These are phyloP conservation scores for Psittacara wagleri DNA, from an alignment of 2,113 vertebrate species.

Conservation along the genomic window DNA sequence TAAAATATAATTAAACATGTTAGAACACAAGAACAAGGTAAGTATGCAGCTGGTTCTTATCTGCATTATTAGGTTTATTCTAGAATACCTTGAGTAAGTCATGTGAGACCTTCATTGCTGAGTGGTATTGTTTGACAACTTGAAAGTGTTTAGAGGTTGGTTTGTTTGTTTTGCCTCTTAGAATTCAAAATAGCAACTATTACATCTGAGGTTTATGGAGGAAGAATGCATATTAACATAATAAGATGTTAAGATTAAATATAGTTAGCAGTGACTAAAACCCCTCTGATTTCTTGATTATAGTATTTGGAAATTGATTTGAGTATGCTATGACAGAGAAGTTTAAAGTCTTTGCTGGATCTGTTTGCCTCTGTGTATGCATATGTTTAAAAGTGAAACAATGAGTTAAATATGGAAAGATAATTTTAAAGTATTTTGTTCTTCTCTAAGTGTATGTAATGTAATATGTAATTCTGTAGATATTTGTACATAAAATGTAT, in stretches of 20 bases:
- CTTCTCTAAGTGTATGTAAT: not conserved
- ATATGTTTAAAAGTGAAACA: not conserved
- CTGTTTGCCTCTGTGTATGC: not conserved
- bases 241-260: not conserved
- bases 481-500: not conserved
- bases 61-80: not conserved
- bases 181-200: not conserved
- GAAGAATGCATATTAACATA: not conserved
- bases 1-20: constrained; percentile 57
- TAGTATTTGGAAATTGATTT: not conserved
- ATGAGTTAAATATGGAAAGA: not conserved
- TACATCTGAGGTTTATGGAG: not conserved
- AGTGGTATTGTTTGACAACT: not conserved
- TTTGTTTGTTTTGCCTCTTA: not conserved
- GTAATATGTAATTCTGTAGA: not conserved
- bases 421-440: not conserved
- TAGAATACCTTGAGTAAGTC: not conserved
- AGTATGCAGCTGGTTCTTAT: not conserved
- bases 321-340: not conserved
- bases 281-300: not conserved
- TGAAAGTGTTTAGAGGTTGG: not conserved
- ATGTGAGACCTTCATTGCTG: not conserved
- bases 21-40: not conserved
- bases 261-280: not conserved
- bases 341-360: not conserved